Conservation (phyloP, 2,113 vertebrate genomes). For the Canis aureus region DNA sequence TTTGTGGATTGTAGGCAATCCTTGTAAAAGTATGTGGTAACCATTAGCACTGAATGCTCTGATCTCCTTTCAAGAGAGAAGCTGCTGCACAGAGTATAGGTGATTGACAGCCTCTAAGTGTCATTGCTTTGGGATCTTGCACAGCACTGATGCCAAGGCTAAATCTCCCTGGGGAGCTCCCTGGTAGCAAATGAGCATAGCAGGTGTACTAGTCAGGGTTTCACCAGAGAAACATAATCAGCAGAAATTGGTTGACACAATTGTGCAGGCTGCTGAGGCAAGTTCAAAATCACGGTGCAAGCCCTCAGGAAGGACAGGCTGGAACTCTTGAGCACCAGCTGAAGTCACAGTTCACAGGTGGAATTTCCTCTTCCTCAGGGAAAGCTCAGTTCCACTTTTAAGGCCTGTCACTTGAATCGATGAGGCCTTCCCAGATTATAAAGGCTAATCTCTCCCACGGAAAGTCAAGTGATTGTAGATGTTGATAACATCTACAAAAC, state of each 20-base stretch:
- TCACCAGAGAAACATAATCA: not conserved
- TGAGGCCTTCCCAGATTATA: not conserved
- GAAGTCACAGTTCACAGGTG: not conserved
- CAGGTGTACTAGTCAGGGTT: not conserved
- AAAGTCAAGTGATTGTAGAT: not conserved
- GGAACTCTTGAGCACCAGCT: not conserved
- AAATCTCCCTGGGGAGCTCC: not conserved
- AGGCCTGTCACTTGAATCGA: not conserved
- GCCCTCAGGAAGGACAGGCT: not conserved
- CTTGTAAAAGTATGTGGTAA: not conserved
- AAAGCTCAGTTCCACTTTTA: not conserved
- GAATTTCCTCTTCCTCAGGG: not conserved
- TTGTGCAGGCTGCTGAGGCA: not conserved
- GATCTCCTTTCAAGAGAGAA: constrained; percentile 30
- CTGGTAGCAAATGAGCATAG: not conserved
- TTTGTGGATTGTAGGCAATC: not conserved
- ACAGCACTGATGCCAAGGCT: not conserved
- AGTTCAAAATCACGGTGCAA: not conserved
- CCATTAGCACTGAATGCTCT: not conserved
- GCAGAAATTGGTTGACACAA: not conserved
- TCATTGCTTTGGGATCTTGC: not conserved
- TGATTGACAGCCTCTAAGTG: not conserved
- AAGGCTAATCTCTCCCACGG: not conserved
- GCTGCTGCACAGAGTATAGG: not conserved
- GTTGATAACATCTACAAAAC: not conserved